Base-by-base conservation (phyloP, 2,797 vertebrate genomes). In the Chloroceryle inda region DNA sequence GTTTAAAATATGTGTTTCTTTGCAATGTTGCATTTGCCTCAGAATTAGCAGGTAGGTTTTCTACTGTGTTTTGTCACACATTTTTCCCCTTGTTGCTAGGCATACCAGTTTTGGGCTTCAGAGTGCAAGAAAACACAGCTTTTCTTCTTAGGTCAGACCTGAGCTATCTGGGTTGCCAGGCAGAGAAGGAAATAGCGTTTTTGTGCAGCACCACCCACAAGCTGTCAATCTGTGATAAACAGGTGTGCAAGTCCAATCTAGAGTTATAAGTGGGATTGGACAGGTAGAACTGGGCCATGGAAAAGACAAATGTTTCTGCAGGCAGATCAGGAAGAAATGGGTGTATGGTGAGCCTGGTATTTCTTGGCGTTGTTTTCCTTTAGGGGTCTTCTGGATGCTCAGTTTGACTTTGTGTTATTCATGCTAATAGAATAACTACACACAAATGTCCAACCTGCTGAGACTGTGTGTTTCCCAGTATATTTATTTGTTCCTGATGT, bases 351-450 rank as follows among this genome's bases (percentile, higher is more conserved):
- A 59, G 15, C 67, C 38, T 63, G 56, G n/a, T 2, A 3, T 37
- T 75, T 85, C 38, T 50, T 58, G 42, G 13, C 11, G 10, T 33
- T 11, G 1, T 24, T 87, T 44, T 72, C 21, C 50, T 79, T 61
- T 23, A 22, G 8, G 19, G 33, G 13, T 13, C 14, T 81, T 42
- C 22, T 47, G 40, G 33, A 64, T 11, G 6, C 52, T 81, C 16
- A 4, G 58, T 77, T 85, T 87, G 55, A 27, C 40, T 79, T 74
- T 49, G 61, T 44, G 18, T 55, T 55, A 5, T 11, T 61, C 2
- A 0, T 29, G 47, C 35, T 53, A n/a, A 8, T 3, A 21, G 11
- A 63, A 2, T 33, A 67, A 44, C 40, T 18, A 3, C 24, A 19
- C 29, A 15, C 1, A 21, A 0, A 44, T 33, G 6, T 31, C 8